A percentile compares a stretch with the other conserved stretches of the same genome.
phyloP scores from a whole-genome alignment of 2,797 vertebrate species.

The Brachyrhaphis roseni region DNA sequence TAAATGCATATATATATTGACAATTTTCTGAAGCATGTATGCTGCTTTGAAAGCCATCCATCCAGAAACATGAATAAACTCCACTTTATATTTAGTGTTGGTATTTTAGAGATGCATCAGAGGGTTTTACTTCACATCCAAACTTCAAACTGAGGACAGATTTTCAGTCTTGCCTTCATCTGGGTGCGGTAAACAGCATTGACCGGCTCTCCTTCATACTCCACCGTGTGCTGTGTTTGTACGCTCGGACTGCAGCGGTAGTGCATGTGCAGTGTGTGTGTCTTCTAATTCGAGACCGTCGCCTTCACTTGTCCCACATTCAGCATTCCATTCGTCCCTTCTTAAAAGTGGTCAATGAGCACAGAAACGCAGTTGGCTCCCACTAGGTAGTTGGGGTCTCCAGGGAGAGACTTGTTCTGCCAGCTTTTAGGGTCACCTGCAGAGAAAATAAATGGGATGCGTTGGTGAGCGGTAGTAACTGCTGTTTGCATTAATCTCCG shows the following conservation, averaged over 20 bases:
- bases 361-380: slow-evolving; percentile 99
- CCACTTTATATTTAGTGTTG: slow-evolving; percentile 58
- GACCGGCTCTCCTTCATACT: slow-evolving; percentile 60
- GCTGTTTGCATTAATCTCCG: background rate
- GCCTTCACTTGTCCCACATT: slow-evolving; percentile 79
- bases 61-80: slow-evolving; percentile 47
- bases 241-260: slow-evolving; percentile 33
- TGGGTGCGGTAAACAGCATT: slow-evolving; percentile 65
- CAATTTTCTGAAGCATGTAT: slow-evolving; percentile 53
- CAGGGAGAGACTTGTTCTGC: slow-evolving; percentile 98
- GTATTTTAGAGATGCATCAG: slow-evolving; percentile 79
- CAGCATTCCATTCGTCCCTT: slow-evolving; percentile 69
- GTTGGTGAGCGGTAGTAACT: slow-evolving; percentile 30
- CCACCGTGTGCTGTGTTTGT: slow-evolving; percentile 33
- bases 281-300: slow-evolving; percentile 32
- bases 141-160: slow-evolving; percentile 57
- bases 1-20: slow-evolving; percentile 65
- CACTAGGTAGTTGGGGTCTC: slow-evolving; percentile 98
- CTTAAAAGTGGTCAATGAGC: slow-evolving; percentile 98
- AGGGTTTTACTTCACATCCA: slow-evolving; percentile 70
- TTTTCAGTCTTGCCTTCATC: slow-evolving; percentile 67
- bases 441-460: slow-evolving; percentile 32
- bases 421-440: slow-evolving; percentile 98
- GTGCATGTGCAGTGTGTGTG: slow-evolving; percentile 26
- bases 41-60: slow-evolving; percentile 58